These are phyloP conservation scores for Crotalus horridus DNA, from an alignment of 2,113 vertebrate genomes.

Conservation along the genomic window DNA sequence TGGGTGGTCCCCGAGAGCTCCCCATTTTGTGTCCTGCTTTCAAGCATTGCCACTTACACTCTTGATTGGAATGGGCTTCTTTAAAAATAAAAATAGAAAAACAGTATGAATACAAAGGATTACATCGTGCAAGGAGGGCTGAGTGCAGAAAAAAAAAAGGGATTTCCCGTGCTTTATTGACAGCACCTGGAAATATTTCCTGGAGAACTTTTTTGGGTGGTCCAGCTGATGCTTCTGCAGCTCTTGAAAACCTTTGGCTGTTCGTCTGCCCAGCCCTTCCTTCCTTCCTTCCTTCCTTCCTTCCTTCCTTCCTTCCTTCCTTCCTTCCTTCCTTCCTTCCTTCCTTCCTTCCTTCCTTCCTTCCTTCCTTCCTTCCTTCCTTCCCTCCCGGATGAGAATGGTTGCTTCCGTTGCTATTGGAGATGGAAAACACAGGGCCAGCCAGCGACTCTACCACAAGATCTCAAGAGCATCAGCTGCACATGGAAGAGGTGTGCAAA, in stretches of 20 bases:
- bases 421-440: conserved; percentile 20
- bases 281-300: not conserved
- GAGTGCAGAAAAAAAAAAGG: not conserved
- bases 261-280: too few species aligned
- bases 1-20: not conserved
- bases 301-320: not conserved
- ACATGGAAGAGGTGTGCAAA: too few species aligned
- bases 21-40: not conserved
- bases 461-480: not conserved
- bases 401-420: conserved; percentile 32
- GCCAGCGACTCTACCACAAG: not conserved
- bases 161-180: not conserved
- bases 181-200: not conserved
- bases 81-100: not conserved
- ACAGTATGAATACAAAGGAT: not conserved
- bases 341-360: not conserved
- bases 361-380: not conserved
- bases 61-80: not conserved
- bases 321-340: not conserved
- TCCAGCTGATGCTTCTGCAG: not conserved
- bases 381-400: accelerated
- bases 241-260: not conserved
- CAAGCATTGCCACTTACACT: not conserved
- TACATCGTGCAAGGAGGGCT: not conserved
- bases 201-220: too few species aligned